These are phyloP conservation scores for Agrilus planipennis DNA, from an alignment of 1,140 invertebrate species.

Conservation along the genomic window DNA sequence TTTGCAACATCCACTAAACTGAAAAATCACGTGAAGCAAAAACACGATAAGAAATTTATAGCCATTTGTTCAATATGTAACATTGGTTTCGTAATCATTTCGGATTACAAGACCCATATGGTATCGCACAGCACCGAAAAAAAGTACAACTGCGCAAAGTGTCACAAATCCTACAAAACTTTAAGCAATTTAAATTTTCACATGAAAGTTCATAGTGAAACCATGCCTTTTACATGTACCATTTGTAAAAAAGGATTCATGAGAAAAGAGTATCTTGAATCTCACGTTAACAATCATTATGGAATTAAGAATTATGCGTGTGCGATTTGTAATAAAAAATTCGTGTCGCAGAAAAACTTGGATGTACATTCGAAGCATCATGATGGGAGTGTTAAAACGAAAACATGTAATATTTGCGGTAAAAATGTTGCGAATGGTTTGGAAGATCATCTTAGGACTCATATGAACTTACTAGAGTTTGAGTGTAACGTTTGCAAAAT, in stretches of 20 bases:
- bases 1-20: constrained; percentile 26
- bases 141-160: constrained; percentile 26
- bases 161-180: constrained; percentile 29
- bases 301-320: constrained; percentile 28
- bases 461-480: constrained; percentile 27
- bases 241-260: constrained; percentile 30
- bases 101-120: constrained; percentile 28
- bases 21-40: constrained; percentile 26
- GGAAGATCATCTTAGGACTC: constrained; percentile 27
- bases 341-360: constrained; percentile 28
- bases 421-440: constrained; percentile 23
- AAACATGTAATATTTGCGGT: constrained; percentile 25
- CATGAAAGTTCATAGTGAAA: constrained; percentile 26
- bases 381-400: constrained; percentile 19
- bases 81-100: constrained; percentile 28
- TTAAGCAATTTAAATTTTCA: constrained; percentile 31
- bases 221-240: constrained; percentile 21
- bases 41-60: constrained; percentile 30
- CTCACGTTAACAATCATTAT: constrained; percentile 26
- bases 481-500: constrained; percentile 23
- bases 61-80: constrained; percentile 30
- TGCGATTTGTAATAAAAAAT: constrained; percentile 23
- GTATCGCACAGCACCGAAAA: constrained; percentile 25
- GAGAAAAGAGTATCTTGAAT: constrained; percentile 29
- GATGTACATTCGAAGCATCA: constrained; percentile 29